Conservation (phyloP, 2,797 vertebrate species). For the Acanthurus leucopareius region DNA sequence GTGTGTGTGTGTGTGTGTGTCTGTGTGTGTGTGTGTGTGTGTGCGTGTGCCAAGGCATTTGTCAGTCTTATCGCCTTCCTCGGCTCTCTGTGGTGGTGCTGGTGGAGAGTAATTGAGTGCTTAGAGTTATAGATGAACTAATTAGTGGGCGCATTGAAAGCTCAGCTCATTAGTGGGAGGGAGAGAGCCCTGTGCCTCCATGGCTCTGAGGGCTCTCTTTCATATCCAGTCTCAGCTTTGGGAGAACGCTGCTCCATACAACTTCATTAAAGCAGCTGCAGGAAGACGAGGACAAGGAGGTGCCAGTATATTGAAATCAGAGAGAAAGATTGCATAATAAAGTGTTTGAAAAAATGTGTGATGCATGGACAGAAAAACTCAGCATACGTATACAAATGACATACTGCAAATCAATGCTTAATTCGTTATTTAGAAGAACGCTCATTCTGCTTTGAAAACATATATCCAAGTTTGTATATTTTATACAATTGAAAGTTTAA, state of each 20-base stretch:
- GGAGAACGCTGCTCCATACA: conserved; percentile 50
- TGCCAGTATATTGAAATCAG: conserved; percentile 21
- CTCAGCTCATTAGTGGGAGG: conserved; percentile 83
- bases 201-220: conserved; percentile 76
- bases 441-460: background rate
- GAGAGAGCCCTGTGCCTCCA: conserved; percentile 67
- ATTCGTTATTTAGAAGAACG: no score
- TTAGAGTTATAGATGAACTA: conserved; percentile 87
- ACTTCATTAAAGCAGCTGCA: conserved; percentile 69
- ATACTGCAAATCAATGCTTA: background rate
- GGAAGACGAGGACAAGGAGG: conserved; percentile 34
- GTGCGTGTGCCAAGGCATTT: conserved; percentile 68
- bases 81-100: conserved; percentile 70
- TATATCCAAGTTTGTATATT: background rate
- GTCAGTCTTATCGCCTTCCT: conserved; percentile 83
- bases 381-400: background rate
- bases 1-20: conserved; percentile 22
- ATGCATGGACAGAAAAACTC: background rate
- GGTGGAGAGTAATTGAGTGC: conserved; percentile 84
- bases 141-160: conserved; percentile 82
- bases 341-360: background rate
- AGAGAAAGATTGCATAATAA: conserved; percentile 7
- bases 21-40: conserved; percentile 30
- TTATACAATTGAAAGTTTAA: background rate
- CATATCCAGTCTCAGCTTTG: conserved; percentile 62